Conservation (phyloP, 2,888 invertebrate genomes). For the Stenoptilia bipunctidactyla region DNA sequence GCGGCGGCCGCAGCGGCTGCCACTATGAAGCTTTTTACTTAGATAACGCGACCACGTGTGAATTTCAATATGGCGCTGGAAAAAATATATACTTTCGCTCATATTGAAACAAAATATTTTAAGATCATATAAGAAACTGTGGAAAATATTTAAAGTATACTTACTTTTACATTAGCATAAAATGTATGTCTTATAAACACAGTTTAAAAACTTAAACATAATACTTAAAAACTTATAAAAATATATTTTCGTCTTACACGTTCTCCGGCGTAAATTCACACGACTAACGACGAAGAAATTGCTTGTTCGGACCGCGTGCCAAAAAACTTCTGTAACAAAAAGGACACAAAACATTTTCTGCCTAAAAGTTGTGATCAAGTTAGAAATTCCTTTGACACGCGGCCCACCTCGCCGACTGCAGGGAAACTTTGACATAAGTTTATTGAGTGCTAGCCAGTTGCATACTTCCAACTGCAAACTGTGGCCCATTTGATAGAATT, state of each 20-base stretch:
- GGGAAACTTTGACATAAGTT: constrained; percentile 20
- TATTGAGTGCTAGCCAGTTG: constrained; percentile 22
- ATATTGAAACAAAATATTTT: no score
- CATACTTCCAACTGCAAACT: constrained; percentile 17
- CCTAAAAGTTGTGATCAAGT: constrained; percentile 10
- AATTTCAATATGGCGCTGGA: neutral
- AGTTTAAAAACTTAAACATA: no score
- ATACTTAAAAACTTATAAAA: no score
- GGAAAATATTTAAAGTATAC: no score
- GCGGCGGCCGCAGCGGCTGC: neutral
- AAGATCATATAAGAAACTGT: no score
- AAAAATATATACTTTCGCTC: no score
- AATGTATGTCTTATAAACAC: no score
- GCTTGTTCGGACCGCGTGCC: neutral
- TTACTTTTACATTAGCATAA: no score
- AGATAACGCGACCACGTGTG: constrained; percentile 1
- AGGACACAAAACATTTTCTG: constrained; percentile 1
- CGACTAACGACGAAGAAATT: neutral
- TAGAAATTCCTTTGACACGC: constrained; percentile 26
- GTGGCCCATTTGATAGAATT: constrained; percentile 9
- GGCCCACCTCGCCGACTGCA: constrained; percentile 14
- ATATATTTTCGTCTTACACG: neutral
- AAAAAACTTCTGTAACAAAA: neutral
- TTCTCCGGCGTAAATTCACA: neutral
- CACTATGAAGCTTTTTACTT: neutral